phyloP scores from a whole-genome alignment of 1,140 invertebrate species.

The Idris sp. region DNA sequence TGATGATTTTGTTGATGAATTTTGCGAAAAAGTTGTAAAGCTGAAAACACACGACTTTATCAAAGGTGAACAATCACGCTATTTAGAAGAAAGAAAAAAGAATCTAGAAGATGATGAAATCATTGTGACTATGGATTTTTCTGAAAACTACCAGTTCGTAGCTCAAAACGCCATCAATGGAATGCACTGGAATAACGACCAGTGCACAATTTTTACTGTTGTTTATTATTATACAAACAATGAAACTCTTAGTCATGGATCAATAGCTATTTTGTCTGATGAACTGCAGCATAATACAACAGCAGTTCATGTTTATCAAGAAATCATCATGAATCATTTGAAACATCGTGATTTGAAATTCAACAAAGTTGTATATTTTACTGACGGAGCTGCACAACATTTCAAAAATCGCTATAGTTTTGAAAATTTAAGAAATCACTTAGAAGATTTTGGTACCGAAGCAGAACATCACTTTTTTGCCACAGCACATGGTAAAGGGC shows the following conservation, averaged over 20 bases:
- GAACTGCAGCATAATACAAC: background rate
- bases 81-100: no score
- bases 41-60: constrained; percentile 2
- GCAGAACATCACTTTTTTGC: no score
- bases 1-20: constrained; percentile 1
- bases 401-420: constrained; percentile 7
- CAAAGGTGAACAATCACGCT: background rate
- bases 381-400: no score
- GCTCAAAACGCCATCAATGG: constrained; percentile 2
- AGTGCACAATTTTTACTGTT: no score
- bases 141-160: no score
- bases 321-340: background rate
- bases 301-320: constrained; percentile 6
- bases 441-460: background rate
- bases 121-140: constrained; percentile 5
- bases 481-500: no score
- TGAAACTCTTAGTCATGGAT: no score
- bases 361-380: no score
- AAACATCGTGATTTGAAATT: background rate
- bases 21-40: background rate
- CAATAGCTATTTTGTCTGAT: constrained; percentile 5
- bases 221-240: no score
- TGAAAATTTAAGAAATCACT: constrained; percentile 1
- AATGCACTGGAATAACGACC: constrained; percentile 6
- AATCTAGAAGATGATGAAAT: constrained; percentile 2